Evolutionary conservation across 2,888 invertebrate genomes (phyloP).

Genomic region (Himalopsyche kuldschensis): DNA sequence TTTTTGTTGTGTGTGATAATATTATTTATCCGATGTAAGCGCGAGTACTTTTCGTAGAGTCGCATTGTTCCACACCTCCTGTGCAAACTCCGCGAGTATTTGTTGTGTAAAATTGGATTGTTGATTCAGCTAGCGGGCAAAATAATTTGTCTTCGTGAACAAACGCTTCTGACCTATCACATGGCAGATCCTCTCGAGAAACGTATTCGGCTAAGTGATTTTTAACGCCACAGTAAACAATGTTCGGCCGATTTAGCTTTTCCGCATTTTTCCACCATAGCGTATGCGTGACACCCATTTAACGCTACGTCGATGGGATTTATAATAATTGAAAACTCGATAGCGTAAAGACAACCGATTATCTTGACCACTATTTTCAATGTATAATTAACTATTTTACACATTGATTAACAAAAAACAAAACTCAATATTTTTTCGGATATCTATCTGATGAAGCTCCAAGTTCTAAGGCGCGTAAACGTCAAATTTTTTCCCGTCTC

Average conservation of each 20-base stretch:
- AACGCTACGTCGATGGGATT: background rate
- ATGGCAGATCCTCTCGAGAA: background rate
- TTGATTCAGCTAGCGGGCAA: constrained; percentile 23
- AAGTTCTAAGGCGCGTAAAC: too few relatives aligned
- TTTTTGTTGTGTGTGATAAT: too few relatives aligned
- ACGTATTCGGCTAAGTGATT: background rate
- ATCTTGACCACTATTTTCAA: too few relatives aligned
- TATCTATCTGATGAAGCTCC: too few relatives aligned
- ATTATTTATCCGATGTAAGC: background rate
- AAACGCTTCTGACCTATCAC: background rate
- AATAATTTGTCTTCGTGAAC: constrained; percentile 33
- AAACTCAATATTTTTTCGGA: too few relatives aligned
- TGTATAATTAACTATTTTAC: too few relatives aligned
- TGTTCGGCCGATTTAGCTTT: background rate
- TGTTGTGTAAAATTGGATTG: constrained; percentile 30
- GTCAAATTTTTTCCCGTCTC: too few relatives aligned
- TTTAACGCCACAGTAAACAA: background rate
- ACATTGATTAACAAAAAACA: too few relatives aligned
- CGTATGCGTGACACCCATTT: background rate
- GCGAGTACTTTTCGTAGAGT: background rate
- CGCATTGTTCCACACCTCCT: constrained; percentile 10
- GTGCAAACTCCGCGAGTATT: constrained; percentile 29
- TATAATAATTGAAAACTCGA: background rate
- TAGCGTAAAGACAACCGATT: too few relatives aligned
- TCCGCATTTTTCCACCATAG: background rate